phyloP scores from a whole-genome alignment of 2,888 invertebrate species.

The Marronus borbonicus region DNA sequence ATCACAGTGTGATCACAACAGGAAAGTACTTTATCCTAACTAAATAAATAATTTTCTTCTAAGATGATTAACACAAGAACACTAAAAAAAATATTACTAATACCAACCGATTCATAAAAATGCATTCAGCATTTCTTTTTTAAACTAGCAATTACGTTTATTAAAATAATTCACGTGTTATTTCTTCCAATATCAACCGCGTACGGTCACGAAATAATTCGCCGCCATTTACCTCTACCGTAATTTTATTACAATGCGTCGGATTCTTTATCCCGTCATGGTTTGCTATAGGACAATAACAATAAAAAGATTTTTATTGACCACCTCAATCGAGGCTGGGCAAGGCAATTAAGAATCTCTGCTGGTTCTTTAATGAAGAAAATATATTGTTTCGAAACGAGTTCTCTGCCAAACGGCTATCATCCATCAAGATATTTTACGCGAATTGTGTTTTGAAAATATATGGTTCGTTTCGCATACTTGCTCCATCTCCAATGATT shows the following conservation, averaged over 20 bases:
- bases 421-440: conserved; percentile 34
- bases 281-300: conserved; percentile 23
- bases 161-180: conserved; percentile 7
- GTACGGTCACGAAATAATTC: conserved; percentile 25
- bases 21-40: too few relatives aligned
- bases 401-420: conserved; percentile 35
- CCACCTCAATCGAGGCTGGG: conserved; percentile 30
- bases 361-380: conserved; percentile 43
- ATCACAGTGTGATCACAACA: too few relatives aligned
- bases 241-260: conserved; percentile 11
- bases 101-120: too few relatives aligned
- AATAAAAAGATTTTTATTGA: conserved; percentile 42
- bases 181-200: not conserved
- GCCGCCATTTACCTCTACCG: conserved; percentile 9
- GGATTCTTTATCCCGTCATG: not conserved
- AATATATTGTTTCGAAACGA: conserved; percentile 40
- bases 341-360: conserved; percentile 45
- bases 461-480: conserved; percentile 17
- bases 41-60: too few relatives aligned
- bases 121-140: too few relatives aligned
- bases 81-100: too few relatives aligned
- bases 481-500: conserved; percentile 42
- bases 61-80: too few relatives aligned
- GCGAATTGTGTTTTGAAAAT: conserved; percentile 30
- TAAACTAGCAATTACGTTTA: not conserved